Percentiles rank a stretch among this genome's conserved stretches.
phyloP scores from a whole-genome alignment of 2,113 vertebrate species.

The Corythoichthys haematopterus region DNA sequence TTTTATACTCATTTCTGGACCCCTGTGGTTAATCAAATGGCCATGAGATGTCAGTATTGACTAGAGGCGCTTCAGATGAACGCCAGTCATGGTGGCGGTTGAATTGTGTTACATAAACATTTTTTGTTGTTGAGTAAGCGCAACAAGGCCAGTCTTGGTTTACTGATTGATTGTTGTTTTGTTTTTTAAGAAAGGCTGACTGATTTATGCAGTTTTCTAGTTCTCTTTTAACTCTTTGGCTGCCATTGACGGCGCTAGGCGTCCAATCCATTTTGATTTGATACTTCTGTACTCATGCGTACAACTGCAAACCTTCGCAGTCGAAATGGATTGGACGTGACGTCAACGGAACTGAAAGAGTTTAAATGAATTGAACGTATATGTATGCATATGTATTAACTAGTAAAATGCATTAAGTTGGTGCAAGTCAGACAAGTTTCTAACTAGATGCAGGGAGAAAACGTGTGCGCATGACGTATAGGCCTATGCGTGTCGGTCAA shows the following conservation, averaged over 20 bases:
- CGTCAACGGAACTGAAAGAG: no score
- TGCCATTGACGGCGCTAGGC: no score
- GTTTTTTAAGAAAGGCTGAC: no score
- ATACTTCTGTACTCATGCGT: neutral
- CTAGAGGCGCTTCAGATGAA: neutral
- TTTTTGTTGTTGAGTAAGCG: constrained; percentile 11
- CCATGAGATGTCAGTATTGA: constrained; percentile 53
- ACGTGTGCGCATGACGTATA: constrained; percentile 12
- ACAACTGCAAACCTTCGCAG: no score
- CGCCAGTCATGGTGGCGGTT: neutral
- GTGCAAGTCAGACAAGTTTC: constrained; percentile 5
- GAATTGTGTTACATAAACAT: neutral
- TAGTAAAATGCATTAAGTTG: neutral
- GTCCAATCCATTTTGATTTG: neutral
- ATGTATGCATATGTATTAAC: neutral
- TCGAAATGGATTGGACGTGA: no score
- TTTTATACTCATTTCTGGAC: no score
- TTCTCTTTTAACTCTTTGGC: neutral
- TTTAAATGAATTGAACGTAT: neutral
- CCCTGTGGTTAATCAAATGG: constrained; percentile 9
- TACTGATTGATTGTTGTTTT: neutral
- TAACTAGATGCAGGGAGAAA: constrained; percentile 1
- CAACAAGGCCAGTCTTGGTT: neutral
- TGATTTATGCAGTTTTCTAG: neutral
- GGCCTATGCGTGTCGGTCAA: constrained; percentile 38